A percentile compares a stretch with the other conserved stretches of the same genome.
Conservation (phyloP, 1,140 invertebrate species). For the Mactra quadrangularis region DNA sequence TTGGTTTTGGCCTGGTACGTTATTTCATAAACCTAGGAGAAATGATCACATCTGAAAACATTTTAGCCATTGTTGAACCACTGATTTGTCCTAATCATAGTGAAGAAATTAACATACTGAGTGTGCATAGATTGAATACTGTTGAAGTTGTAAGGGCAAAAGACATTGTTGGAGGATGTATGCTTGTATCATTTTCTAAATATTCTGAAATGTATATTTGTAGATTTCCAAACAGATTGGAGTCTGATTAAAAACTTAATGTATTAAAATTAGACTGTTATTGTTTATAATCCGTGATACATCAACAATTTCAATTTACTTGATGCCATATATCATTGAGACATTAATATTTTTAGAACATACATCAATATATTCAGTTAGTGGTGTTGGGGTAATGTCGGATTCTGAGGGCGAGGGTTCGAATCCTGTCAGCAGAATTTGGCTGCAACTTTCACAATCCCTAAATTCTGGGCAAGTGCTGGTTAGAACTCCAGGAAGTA, state of each 20-base stretch:
- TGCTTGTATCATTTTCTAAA: slow-evolving; percentile 13
- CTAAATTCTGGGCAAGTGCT: neutral
- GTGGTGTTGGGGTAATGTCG: neutral
- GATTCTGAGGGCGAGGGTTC: slow-evolving; percentile 1
- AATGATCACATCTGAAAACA: slow-evolving; percentile 4
- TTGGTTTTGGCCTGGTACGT: neutral
- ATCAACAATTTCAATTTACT: slow-evolving; percentile 24
- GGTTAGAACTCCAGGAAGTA: no score
- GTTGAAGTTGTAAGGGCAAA: slow-evolving; percentile 1
- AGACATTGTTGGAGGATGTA: slow-evolving; percentile 3
- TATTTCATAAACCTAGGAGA: slow-evolving; percentile 21
- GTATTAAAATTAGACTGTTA: slow-evolving; percentile 7
- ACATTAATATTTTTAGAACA: no score
- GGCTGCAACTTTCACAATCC: slow-evolving; percentile 17
- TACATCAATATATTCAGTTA: no score
- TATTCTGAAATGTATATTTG: slow-evolving; percentile 6
- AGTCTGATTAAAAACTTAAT: neutral
- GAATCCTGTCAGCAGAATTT: slow-evolving; percentile 15
- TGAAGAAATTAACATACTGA: neutral
- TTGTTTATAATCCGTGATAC: slow-evolving; percentile 11
- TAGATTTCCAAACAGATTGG: slow-evolving; percentile 7
- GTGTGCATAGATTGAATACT: neutral
- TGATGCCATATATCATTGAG: slow-evolving; percentile 8
- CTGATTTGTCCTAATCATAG: neutral
- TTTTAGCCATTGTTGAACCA: slow-evolving; percentile 1